phyloP scores from a whole-genome alignment of 2,888 invertebrate species.

The Cataglyphis altisquamis region DNA sequence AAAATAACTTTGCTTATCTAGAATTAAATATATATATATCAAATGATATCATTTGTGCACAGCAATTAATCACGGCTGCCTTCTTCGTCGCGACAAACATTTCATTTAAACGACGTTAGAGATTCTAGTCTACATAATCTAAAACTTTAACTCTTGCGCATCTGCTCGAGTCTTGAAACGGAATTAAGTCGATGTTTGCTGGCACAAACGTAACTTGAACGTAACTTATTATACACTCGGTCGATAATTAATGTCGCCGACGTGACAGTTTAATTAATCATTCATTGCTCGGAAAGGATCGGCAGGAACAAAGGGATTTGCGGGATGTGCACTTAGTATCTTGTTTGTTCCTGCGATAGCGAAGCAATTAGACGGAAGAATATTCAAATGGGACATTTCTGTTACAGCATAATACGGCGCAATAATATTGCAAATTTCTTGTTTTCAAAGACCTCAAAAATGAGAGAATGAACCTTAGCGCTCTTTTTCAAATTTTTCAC shows the following conservation, averaged over 20 bases:
- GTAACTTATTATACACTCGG: slow-evolving; percentile 41
- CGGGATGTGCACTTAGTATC: slow-evolving; percentile 34
- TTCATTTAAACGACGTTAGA: slow-evolving; percentile 1
- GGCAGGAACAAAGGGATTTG: slow-evolving; percentile 25
- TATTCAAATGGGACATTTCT: not conserved
- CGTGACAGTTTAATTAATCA: slow-evolving; percentile 46
- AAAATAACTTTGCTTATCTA: not conserved
- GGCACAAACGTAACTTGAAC: slow-evolving; percentile 42
- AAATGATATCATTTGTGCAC: not conserved
- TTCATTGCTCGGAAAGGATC: slow-evolving; percentile 39
- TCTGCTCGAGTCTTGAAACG: not conserved
- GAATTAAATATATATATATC: not conserved
- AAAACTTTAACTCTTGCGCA: slow-evolving; percentile 23
- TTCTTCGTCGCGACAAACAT: slow-evolving; percentile 8
- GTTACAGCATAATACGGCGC: not conserved
- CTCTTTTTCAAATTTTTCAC: not conserved
- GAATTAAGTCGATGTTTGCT: slow-evolving; percentile 36
- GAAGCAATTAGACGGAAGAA: slow-evolving; percentile 1
- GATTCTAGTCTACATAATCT: not conserved
- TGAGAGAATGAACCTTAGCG: not conserved
- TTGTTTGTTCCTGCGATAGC: slow-evolving; percentile 33
- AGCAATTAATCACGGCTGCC: slow-evolving; percentile 11
- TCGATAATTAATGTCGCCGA: slow-evolving; percentile 48
- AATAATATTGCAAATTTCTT: not conserved
- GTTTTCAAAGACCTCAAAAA: not conserved